These are phyloP conservation scores for Drosophila siamana DNA, from an alignment of 2,888 invertebrate species.

Conservation along the genomic window DNA sequence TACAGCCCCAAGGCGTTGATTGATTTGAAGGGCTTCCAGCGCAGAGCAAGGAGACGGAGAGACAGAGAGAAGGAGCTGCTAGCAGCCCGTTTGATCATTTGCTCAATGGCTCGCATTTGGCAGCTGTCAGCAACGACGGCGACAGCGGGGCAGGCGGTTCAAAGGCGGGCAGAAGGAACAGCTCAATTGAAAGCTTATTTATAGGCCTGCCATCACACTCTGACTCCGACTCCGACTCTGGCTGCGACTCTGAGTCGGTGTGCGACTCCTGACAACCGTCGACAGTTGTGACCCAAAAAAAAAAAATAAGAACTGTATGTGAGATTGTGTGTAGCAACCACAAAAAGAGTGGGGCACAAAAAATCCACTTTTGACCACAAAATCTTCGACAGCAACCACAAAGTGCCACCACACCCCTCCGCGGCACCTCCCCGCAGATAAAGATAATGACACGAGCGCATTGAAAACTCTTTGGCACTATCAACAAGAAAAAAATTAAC, in stretches of 20 bases:
- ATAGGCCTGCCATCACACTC: constrained; percentile 40
- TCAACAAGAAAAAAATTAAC: constrained; percentile 10
- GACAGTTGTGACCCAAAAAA: constrained; percentile 63
- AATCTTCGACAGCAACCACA: constrained; percentile 50
- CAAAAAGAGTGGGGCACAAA: constrained; percentile 24
- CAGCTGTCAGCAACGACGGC: constrained; percentile 58
- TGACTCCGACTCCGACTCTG: background rate
- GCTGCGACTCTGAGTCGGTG: background rate
- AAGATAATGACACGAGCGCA: constrained; percentile 54
- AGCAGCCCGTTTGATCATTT: constrained; percentile 42
- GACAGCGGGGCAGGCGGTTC: background rate
- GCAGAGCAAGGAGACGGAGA: background rate
- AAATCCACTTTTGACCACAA: constrained; percentile 51
- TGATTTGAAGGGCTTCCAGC: constrained; percentile 65
- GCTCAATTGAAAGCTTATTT: constrained; percentile 75
- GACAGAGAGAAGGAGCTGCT: background rate
- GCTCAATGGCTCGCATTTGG: constrained; percentile 59
- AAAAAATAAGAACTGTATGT: no score
- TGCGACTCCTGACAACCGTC: constrained; percentile 42
- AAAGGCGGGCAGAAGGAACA: constrained; percentile 28
- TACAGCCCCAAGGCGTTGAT: constrained; percentile 70
- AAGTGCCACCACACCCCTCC: constrained; percentile 29
- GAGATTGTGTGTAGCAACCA: constrained; percentile 27
- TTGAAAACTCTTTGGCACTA: constrained; percentile 45
- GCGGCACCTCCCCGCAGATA: constrained; percentile 16